Evolutionary conservation across 2,888 invertebrate genomes (phyloP).

Genomic region (Cerceris rybyensis): DNA sequence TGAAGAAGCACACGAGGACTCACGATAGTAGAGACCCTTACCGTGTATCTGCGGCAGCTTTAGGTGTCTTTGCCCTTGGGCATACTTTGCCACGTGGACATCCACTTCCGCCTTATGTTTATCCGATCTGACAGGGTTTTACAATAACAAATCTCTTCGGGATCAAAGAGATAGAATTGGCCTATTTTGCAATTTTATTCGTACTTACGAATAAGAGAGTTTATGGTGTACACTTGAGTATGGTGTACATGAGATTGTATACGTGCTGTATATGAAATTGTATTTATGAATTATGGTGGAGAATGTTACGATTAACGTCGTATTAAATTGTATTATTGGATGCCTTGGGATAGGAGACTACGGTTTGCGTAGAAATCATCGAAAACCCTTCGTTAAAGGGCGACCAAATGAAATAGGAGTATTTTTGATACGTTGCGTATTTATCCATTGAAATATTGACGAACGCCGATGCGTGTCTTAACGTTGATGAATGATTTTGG

Average conservation of each 20-base stretch:
- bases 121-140: slow-evolving; percentile 58
- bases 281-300: neutral
- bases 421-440: slow-evolving; percentile 47
- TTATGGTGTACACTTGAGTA: neutral
- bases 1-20: slow-evolving; percentile 96
- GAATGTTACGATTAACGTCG: neutral
- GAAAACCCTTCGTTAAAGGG: neutral
- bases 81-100: slow-evolving; percentile 50
- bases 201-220: neutral
- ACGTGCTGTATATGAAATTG: slow-evolving; percentile 5
- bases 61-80: slow-evolving; percentile 62
- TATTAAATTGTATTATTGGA: neutral
- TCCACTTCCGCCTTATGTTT: slow-evolving; percentile 60
- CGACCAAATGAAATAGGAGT: slow-evolving; percentile 10
- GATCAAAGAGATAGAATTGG: neutral
- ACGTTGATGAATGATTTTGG: slow-evolving; percentile 10
- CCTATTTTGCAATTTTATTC: neutral
- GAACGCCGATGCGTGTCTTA: neutral
- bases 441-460: neutral
- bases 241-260: too few species aligned
- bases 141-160: neutral
- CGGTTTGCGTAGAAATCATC: neutral
- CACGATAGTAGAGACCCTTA: slow-evolving; percentile 83
- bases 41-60: slow-evolving; percentile 56
- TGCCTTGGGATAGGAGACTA: neutral